These are phyloP conservation scores for Styela plicata DNA, from an alignment of 23 tunicate genomes.

Conservation along the genomic window DNA sequence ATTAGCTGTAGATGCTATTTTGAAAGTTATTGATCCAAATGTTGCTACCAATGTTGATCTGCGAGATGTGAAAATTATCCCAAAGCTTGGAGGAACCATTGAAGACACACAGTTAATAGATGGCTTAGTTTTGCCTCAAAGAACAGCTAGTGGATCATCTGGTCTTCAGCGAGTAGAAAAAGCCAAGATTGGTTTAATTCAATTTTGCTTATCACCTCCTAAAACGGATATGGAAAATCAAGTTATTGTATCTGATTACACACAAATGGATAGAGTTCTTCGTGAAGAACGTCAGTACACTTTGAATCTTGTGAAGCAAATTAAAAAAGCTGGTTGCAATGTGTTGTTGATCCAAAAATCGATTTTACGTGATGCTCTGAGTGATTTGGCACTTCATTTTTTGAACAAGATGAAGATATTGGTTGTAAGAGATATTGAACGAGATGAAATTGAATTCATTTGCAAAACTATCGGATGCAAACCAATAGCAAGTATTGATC, in stretches of 20 bases:
- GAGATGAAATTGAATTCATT: slow-evolving; percentile 91
- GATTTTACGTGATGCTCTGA: slow-evolving; percentile 90
- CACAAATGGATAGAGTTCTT: slow-evolving; percentile 96
- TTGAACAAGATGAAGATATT: slow-evolving; percentile 97
- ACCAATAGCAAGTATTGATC: slow-evolving; percentile 95
- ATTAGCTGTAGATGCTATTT: slow-evolving; percentile 87
- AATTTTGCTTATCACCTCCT: slow-evolving; percentile 94
- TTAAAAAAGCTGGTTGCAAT: slow-evolving; percentile 95
- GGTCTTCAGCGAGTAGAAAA: slow-evolving; percentile 84
- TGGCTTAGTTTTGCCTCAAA: slow-evolving; percentile 83
- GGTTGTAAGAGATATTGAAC: slow-evolving; percentile 94
- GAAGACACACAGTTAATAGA: slow-evolving; percentile 93
- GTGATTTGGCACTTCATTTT: slow-evolving; percentile 93
- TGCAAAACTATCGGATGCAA: slow-evolving; percentile 97
- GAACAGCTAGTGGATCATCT: slow-evolving; percentile 70
- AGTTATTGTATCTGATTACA: slow-evolving; percentile 89
- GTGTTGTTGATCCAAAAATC: slow-evolving; percentile 93
- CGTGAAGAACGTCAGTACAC: slow-evolving; percentile 98
- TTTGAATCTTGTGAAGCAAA: slow-evolving; percentile 89
- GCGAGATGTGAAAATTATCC: slow-evolving; percentile 78
- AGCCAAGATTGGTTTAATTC: slow-evolving; percentile 95
- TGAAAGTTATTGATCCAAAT: slow-evolving; percentile 77
- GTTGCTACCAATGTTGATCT: slow-evolving; percentile 77
- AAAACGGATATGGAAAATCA: slow-evolving; percentile 99
- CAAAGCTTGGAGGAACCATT: slow-evolving; percentile 93